Evolutionary conservation across 2,113 vertebrate species (phyloP).

Genomic region (Tragelaphus imberbis): DNA sequence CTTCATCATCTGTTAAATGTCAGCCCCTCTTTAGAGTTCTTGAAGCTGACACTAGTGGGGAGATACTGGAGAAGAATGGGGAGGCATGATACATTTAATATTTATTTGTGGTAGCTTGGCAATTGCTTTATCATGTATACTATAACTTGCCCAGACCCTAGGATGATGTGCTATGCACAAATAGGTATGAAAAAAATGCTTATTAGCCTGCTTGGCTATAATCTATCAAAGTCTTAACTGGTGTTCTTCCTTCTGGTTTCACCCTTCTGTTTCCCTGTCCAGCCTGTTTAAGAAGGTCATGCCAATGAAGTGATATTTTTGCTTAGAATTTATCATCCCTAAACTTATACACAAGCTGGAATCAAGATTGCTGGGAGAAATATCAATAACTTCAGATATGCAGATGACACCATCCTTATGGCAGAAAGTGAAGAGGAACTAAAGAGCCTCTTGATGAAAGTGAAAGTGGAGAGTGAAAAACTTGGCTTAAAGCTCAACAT

Average conservation of each 20-base stretch:
- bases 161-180: accelerated
- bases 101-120: background rate
- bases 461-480: too few relatives aligned
- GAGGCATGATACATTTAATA: background rate
- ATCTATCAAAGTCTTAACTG: background rate
- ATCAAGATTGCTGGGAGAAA: too few relatives aligned
- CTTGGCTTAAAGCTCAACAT: too few relatives aligned
- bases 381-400: too few relatives aligned
- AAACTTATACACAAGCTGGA: background rate
- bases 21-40: background rate
- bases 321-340: background rate
- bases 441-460: too few relatives aligned
- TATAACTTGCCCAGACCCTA: background rate
- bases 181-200: background rate
- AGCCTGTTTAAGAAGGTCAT: background rate
- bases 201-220: background rate
- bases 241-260: background rate
- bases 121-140: background rate
- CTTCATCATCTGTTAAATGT: background rate
- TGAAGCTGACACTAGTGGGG: background rate
- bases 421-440: too few relatives aligned
- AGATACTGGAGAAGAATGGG: background rate
- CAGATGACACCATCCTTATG: too few relatives aligned
- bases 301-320: background rate
- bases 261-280: background rate